Evolutionary conservation across 2,113 vertebrate species (phyloP).

Genomic region (Macrotus californicus): DNA sequence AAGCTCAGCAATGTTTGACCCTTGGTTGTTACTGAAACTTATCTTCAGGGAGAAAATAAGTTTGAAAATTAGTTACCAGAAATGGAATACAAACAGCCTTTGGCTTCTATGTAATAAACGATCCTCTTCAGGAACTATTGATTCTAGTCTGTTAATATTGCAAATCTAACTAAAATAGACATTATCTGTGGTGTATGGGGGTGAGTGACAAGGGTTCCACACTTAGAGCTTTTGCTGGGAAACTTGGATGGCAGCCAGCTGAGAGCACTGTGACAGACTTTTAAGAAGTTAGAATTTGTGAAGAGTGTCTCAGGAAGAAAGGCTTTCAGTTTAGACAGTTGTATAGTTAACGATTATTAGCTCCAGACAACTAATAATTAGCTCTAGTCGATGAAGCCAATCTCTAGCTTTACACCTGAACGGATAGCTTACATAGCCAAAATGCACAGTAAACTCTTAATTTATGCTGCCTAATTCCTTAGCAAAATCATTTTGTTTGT

Average conservation of each 20-base stretch:
- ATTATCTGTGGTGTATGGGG: neutral
- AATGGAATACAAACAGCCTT: constrained; percentile 23
- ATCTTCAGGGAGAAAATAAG: constrained; percentile 18
- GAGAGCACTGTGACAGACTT: neutral
- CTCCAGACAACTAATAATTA: constrained; percentile 48
- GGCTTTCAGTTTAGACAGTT: constrained; percentile 18
- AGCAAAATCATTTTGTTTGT: neutral
- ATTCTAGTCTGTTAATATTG: constrained; percentile 46
- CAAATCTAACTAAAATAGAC: constrained; percentile 42
- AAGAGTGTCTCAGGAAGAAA: constrained; percentile 26
- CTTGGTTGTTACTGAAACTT: constrained; percentile 3
- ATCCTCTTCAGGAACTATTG: constrained; percentile 35
- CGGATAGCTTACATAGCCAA: neutral
- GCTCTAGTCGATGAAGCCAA: constrained; percentile 4
- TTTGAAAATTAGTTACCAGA: constrained; percentile 32
- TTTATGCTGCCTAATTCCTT: neutral
- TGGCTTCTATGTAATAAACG: constrained; percentile 9
- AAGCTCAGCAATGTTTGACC: neutral
- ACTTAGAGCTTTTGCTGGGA: constrained; percentile 43
- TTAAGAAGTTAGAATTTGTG: constrained; percentile 33
- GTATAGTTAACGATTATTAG: constrained; percentile 29
- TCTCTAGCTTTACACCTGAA: neutral
- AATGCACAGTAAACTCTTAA: constrained; percentile 2
- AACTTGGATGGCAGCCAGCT: constrained; percentile 23
- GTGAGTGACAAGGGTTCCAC: constrained; percentile 22